Conservation (phyloP, 2,113 vertebrate species). For the Rhinichthys klamathensis region DNA sequence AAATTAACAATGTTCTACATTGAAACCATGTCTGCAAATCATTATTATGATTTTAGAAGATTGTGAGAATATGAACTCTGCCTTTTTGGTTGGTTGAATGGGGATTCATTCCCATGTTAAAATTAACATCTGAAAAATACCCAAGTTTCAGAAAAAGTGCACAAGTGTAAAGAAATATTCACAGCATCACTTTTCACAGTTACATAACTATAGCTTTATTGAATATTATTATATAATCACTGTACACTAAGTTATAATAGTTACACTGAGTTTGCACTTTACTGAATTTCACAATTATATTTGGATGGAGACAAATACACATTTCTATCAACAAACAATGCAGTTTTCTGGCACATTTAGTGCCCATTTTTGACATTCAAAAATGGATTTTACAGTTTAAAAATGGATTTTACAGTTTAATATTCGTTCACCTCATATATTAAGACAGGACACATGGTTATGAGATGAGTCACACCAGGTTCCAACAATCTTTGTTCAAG, state of each 20-base stretch:
- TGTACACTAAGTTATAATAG: no score
- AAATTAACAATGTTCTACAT: not conserved
- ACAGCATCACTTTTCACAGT: not conserved
- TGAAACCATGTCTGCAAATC: not conserved
- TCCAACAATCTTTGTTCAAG: slow-evolving; percentile 75
- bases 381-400: no score
- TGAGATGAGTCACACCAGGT: slow-evolving; percentile 73
- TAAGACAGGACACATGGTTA: slow-evolving; percentile 64
- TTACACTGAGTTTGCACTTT: not conserved
- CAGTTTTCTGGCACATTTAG: not conserved
- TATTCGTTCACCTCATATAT: slow-evolving; percentile 77
- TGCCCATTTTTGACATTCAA: not conserved
- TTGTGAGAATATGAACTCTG: slow-evolving; percentile 72
- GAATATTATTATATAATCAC: not conserved
- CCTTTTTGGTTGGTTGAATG: slow-evolving; percentile 82
- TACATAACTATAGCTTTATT: not conserved
- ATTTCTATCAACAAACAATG: not conserved
- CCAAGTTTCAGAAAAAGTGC: not conserved
- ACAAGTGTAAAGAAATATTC: not conserved
- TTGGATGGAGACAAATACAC: not conserved
- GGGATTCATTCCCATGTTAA: slow-evolving; percentile 70
- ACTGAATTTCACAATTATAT: not conserved
- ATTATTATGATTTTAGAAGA: not conserved
- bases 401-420: slow-evolving; percentile 75
- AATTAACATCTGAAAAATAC: not conserved